Conservation (phyloP, 2,797 vertebrate species). For the Diplodus sargus region DNA sequence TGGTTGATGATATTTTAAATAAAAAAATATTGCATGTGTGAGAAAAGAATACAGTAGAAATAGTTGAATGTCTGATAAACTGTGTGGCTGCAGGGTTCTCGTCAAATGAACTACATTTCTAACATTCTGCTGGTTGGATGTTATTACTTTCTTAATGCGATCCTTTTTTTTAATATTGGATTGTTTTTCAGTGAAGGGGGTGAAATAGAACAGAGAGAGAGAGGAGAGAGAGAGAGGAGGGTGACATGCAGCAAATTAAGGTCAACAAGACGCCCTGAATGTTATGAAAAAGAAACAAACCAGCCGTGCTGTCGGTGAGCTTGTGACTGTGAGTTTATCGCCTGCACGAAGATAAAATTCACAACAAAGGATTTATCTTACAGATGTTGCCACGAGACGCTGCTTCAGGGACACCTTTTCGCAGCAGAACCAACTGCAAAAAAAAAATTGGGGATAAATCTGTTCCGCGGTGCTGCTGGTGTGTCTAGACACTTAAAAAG, state of each 20-base stretch:
- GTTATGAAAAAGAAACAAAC: slow-evolving; percentile 21
- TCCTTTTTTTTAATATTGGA: background rate
- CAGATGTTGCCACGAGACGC: slow-evolving; percentile 21
- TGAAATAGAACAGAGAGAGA: background rate
- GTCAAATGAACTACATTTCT: background rate
- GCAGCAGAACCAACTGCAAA: background rate
- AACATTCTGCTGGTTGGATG: background rate
- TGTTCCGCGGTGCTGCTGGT: background rate
- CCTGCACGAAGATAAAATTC: slow-evolving; percentile 31
- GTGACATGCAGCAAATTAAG: background rate
- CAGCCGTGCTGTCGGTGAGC: slow-evolving; percentile 72
- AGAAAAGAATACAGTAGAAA: background rate
- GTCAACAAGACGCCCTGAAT: background rate
- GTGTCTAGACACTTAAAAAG: background rate
- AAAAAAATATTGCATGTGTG: background rate
- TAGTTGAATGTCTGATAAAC: background rate
- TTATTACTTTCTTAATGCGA: background rate
- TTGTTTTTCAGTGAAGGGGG: background rate
- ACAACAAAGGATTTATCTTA: background rate
- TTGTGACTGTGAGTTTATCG: slow-evolving; percentile 54
- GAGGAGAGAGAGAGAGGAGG: too few species aligned
- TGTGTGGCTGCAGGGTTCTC: background rate
- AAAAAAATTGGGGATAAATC: background rate
- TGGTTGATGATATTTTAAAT: background rate
- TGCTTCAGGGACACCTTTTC: slow-evolving; percentile 53